phyloP scores from a whole-genome alignment of 2,888 invertebrate genomes.

The Drosophila koepferae region DNA sequence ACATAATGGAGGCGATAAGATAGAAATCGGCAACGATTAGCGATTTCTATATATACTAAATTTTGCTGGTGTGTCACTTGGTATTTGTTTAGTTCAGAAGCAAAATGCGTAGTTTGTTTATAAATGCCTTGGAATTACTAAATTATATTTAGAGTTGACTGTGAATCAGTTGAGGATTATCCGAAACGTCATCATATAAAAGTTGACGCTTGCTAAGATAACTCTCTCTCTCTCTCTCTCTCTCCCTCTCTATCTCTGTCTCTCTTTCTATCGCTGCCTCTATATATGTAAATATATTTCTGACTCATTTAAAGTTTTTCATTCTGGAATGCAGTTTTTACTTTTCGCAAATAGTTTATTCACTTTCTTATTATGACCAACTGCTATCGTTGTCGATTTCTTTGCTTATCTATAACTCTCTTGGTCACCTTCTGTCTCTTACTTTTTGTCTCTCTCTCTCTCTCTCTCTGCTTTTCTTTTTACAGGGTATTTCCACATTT shows the following conservation, averaged over 20 bases:
- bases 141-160: neutral
- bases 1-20: conserved; percentile 32
- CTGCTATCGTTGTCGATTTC: neutral
- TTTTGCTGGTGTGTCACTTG: neutral
- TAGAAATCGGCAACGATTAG: conserved; percentile 15
- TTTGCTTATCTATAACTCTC: neutral
- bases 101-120: neutral
- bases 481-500: neutral
- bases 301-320: neutral
- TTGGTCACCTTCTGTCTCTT: neutral
- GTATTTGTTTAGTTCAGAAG: neutral
- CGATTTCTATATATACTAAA: neutral
- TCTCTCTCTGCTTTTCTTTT: neutral
- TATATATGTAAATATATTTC: neutral
- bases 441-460: neutral
- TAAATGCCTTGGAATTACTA: neutral
- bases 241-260: neutral
- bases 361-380: neutral
- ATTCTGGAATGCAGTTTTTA: neutral
- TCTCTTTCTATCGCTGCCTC: neutral
- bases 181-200: neutral
- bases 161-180: neutral
- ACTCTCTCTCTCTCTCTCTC: neutral
- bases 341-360: neutral
- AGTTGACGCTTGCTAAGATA: neutral